phyloP scores from a whole-genome alignment of 2,113 vertebrate genomes.

The Acrocephalus kingi region DNA sequence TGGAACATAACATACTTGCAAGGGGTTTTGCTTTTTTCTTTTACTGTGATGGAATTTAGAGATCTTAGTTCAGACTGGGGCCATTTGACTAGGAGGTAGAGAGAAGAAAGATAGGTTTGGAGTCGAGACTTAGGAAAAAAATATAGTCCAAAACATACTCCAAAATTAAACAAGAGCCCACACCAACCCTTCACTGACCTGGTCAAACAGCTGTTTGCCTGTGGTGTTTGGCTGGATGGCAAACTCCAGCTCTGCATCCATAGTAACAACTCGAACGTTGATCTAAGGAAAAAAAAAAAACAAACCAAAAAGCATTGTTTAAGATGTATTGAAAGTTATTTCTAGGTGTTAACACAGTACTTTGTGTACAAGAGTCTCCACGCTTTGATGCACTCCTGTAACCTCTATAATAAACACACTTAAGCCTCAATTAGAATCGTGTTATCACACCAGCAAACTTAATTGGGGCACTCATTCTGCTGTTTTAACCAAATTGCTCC shows the following conservation, averaged over 20 bases:
- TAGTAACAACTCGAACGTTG: constrained; percentile 94
- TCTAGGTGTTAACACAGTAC: background rate
- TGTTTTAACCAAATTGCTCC: background rate
- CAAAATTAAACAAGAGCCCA: background rate
- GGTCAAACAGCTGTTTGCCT: constrained; percentile 95
- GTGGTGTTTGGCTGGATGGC: constrained; percentile 94
- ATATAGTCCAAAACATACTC: background rate
- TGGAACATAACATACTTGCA: background rate
- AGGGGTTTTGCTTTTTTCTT: background rate
- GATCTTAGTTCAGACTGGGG: background rate
- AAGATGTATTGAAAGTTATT: background rate
- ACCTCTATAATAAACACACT: background rate
- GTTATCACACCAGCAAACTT: constrained; percentile 5
- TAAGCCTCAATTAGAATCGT: background rate
- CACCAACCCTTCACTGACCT: constrained; percentile 79
- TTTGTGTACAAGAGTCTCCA: background rate
- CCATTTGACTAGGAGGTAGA: background rate
- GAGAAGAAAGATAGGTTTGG: background rate
- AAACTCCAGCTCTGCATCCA: constrained; percentile 99
- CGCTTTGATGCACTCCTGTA: rapidly evolving
- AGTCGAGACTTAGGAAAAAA: background rate
- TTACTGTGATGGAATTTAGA: background rate
- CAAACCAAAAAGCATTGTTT: constrained; percentile 33
- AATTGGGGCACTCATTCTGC: background rate
- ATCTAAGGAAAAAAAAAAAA: constrained; percentile 75